Conservation (phyloP, 2,113 vertebrate genomes). For the Acanthochromis polyacanthus region DNA sequence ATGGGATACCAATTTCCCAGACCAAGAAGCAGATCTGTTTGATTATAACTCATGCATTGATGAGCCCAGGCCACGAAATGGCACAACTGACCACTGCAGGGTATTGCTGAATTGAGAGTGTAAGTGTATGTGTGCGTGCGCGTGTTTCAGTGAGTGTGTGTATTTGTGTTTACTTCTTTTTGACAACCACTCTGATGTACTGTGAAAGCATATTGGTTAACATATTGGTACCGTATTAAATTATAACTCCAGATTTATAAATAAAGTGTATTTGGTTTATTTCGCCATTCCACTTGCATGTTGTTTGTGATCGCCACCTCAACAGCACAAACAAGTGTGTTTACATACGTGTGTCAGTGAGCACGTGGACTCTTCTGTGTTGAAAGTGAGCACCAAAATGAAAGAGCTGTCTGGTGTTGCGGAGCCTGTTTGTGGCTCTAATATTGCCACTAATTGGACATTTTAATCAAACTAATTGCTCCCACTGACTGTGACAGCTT, state of each 20-base stretch:
- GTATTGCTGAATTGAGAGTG: conserved; percentile 85
- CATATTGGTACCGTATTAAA: conserved; percentile 89
- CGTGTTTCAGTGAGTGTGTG: conserved; percentile 18
- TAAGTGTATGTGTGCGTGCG: conserved; percentile 13
- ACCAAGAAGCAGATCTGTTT: conserved; percentile 37
- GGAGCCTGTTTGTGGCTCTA: conserved; percentile 24
- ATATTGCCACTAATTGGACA: conserved; percentile 32
- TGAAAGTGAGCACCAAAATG: not conserved
- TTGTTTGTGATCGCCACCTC: conserved; percentile 39
- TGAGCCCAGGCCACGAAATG: conserved; percentile 62
- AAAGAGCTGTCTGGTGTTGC: conserved; percentile 5
- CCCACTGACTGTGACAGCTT: conserved; percentile 12
- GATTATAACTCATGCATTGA: conserved; percentile 43
- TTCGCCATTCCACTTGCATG: conserved; percentile 60
- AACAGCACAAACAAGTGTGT: not conserved
- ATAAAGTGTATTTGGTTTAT: conserved; percentile 91
- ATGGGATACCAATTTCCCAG: conserved; percentile 21
- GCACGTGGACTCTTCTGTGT: not conserved
- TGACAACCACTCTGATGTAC: conserved; percentile 94
- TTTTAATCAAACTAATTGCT: conserved; percentile 56
- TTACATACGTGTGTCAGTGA: not conserved
- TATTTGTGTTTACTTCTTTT: conserved; percentile 87
- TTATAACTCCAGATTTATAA: conserved; percentile 97
- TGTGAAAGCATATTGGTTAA: conserved; percentile 87
- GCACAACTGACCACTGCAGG: conserved; percentile 83